phyloP scores from a whole-genome alignment of 2,888 invertebrate species.

The Abscondita cerata region DNA sequence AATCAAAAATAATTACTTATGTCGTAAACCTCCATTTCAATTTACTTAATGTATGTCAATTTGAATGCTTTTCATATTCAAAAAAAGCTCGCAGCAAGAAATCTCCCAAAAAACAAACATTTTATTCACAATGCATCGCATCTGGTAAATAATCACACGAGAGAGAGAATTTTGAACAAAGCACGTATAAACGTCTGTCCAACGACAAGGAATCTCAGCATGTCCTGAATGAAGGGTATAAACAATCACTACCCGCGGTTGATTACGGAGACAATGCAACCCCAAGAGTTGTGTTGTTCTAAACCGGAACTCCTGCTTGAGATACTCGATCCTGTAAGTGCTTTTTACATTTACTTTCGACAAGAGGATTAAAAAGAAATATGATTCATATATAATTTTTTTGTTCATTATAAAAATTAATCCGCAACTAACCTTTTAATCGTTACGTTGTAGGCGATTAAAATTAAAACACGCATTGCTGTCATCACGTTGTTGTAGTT shows the following conservation, averaged over 20 bases:
- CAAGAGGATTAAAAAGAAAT: conserved; percentile 29
- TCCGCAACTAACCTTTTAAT: not conserved
- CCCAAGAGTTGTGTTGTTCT: conserved; percentile 34
- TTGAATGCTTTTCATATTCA: conserved; percentile 20
- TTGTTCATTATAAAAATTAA: too few relatives aligned
- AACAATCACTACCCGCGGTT: conserved; percentile 36
- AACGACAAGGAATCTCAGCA: conserved; percentile 43
- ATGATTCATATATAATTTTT: conserved; percentile 18
- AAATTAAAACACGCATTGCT: too few relatives aligned
- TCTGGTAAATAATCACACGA: conserved; percentile 32
- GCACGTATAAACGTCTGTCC: conserved; percentile 40
- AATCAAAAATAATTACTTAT: conserved; percentile 23
- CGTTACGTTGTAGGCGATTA: too few relatives aligned
- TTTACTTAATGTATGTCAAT: conserved; percentile 27
- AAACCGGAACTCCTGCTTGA: conserved; percentile 36
- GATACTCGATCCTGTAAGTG: conserved; percentile 33
- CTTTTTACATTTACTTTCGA: conserved; percentile 29
- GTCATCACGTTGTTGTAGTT: too few relatives aligned
- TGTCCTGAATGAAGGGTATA: conserved; percentile 37
- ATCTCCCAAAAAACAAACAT: conserved; percentile 28
- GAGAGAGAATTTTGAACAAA: conserved; percentile 33
- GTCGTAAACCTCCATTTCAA: conserved; percentile 17
- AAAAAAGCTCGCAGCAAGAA: conserved; percentile 20
- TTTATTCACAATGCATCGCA: conserved; percentile 28
- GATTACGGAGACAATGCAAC: conserved; percentile 36